Percentiles rank a stretch among this genome's conserved stretches.
These are phyloP conservation scores for Silurus aristotelis DNA, from an alignment of 2,797 vertebrate species.

Conservation along the genomic window DNA sequence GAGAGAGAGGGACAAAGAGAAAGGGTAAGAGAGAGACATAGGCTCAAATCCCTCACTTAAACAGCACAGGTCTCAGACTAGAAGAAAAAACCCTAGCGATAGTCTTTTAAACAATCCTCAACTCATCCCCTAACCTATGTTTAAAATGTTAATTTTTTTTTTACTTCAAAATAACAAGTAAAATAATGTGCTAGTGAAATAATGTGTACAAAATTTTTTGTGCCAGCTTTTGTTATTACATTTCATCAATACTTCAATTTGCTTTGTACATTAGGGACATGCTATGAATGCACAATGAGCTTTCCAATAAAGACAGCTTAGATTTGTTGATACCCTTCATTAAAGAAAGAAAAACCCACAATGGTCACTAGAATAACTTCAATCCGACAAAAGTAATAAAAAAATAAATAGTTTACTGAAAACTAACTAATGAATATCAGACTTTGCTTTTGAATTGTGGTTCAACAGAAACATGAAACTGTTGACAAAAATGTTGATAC, in stretches of 20 bases:
- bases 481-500: too few relatives aligned
- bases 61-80: constrained; percentile 10
- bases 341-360: too few relatives aligned
- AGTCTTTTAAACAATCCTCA: neutral
- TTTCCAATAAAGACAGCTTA: neutral
- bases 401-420: too few relatives aligned
- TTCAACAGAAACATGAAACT: too few relatives aligned
- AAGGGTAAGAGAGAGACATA: constrained; percentile 8
- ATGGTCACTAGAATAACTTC: too few relatives aligned
- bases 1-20: constrained; percentile 18
- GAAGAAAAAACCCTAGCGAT: constrained; percentile 12
- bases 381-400: too few relatives aligned
- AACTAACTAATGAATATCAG: too few relatives aligned
- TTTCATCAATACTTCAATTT: neutral
- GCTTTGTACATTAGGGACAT: neutral
- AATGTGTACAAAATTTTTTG: neutral
- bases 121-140: neutral
- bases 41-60: neutral
- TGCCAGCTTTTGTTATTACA: neutral
- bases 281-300: neutral
- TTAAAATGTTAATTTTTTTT: too few relatives aligned
- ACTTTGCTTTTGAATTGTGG: too few relatives aligned
- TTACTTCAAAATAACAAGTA: neutral
- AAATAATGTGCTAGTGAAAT: too few relatives aligned
- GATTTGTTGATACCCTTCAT: too few relatives aligned